phyloP scores from a whole-genome alignment of 2,888 invertebrate genomes.

The Macrosoma leucophasiata region DNA sequence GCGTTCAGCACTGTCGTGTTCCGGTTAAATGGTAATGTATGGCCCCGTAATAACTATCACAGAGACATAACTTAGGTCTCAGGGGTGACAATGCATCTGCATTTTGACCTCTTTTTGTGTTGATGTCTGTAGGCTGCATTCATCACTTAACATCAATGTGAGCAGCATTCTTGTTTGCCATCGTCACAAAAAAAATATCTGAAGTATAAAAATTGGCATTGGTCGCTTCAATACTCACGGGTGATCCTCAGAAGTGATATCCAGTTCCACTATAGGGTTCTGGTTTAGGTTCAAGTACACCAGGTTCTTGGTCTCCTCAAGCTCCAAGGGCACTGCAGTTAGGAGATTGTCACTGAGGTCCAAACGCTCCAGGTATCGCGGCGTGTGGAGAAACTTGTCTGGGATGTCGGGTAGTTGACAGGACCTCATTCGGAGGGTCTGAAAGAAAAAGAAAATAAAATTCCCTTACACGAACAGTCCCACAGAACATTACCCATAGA shows the following conservation, averaged over 20 bases:
- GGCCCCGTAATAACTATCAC: too few relatives aligned
- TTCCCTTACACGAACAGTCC: not conserved
- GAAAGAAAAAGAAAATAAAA: too few relatives aligned
- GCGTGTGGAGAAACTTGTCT: slow-evolving; percentile 80
- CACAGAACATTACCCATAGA: not conserved
- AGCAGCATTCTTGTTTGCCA: too few relatives aligned
- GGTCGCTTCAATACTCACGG: slow-evolving; percentile 52
- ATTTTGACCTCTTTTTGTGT: too few relatives aligned
- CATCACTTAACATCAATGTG: too few relatives aligned
- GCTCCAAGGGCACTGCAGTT: slow-evolving; percentile 72
- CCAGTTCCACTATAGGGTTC: slow-evolving; percentile 79
- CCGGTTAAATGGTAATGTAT: too few relatives aligned
- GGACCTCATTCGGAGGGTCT: slow-evolving; percentile 82
- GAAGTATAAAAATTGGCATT: too few relatives aligned
- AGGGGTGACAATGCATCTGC: too few relatives aligned
- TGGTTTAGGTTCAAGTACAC: slow-evolving; percentile 79
- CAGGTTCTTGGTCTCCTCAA: slow-evolving; percentile 77
- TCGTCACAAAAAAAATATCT: too few relatives aligned
- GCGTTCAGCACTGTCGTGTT: too few relatives aligned
- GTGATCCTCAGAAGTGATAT: slow-evolving; percentile 46
- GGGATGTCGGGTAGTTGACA: slow-evolving; percentile 79
- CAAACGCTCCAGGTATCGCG: slow-evolving; percentile 77
- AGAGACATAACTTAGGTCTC: too few relatives aligned
- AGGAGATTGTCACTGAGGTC: slow-evolving; percentile 82
- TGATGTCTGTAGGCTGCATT: too few relatives aligned